These are phyloP conservation scores for Eupsittula cactorum DNA, from an alignment of 2,113 vertebrate species.

Conservation along the genomic window DNA sequence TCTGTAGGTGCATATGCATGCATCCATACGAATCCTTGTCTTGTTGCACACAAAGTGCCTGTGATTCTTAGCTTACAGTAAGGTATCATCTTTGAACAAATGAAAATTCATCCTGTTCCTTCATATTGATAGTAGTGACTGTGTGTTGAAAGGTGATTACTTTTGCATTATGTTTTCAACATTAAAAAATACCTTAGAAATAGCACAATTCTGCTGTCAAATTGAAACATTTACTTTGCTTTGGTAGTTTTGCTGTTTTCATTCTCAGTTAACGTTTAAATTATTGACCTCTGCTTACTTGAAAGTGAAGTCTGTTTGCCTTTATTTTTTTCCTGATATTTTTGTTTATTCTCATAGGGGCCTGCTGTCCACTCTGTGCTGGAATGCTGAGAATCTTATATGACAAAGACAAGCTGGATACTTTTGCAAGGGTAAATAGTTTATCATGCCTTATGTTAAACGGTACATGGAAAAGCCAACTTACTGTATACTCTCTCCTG, in stretches of 20 bases:
- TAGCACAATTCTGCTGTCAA: background rate
- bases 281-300: background rate
- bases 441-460: background rate
- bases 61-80: background rate
- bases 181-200: background rate
- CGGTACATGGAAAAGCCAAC: background rate
- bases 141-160: background rate
- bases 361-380: conserved; percentile 94
- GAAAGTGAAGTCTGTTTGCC: background rate
- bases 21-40: background rate
- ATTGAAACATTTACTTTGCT: background rate
- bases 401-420: conserved; percentile 92
- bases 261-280: background rate
- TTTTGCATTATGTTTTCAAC: background rate
- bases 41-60: background rate
- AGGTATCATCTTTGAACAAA: background rate
- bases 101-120: background rate
- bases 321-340: background rate
- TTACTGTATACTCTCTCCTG: background rate
- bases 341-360: conserved; percentile 76
- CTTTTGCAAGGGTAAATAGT: conserved; percentile 86
- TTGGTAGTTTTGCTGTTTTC: background rate
- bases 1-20: background rate
- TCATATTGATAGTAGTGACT: background rate
- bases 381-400: conserved; percentile 93